Conservation (phyloP, 2,113 vertebrate genomes). For the Hypanus sabinus region DNA sequence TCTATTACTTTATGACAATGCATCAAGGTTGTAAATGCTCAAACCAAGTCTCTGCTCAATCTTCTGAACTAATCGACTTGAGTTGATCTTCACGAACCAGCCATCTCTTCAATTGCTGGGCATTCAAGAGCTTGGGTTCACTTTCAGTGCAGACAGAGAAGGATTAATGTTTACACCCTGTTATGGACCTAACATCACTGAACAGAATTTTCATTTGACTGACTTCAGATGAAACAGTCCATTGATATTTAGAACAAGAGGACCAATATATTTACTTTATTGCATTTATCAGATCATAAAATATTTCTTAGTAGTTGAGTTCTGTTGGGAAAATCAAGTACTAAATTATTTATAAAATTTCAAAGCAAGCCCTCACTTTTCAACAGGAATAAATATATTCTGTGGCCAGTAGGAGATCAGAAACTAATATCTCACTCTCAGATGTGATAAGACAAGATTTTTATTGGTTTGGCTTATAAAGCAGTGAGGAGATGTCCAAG, state of each 20-base stretch:
- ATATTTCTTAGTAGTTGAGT: not conserved
- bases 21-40: too few relatives aligned
- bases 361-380: not conserved
- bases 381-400: not conserved
- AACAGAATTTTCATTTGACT: not conserved
- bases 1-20: too few relatives aligned
- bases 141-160: too few relatives aligned
- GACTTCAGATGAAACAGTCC: not conserved
- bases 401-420: not conserved
- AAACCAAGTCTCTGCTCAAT: too few relatives aligned
- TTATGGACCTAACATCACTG: too few relatives aligned
- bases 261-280: not conserved
- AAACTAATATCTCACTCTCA: not conserved
- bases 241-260: not conserved
- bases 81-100: too few relatives aligned
- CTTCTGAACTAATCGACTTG: too few relatives aligned
- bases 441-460: slow-evolving; percentile 8
- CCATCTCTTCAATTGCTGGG: too few relatives aligned
- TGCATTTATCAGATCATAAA: not conserved
- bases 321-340: not conserved
- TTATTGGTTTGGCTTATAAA: slow-evolving; percentile 11
- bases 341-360: slow-evolving; percentile 18
- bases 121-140: too few relatives aligned
- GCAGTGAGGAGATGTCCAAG: not conserved
- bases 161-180: too few relatives aligned